phyloP scores from a whole-genome alignment of 2,888 invertebrate genomes.

The Elgonia sp. region DNA sequence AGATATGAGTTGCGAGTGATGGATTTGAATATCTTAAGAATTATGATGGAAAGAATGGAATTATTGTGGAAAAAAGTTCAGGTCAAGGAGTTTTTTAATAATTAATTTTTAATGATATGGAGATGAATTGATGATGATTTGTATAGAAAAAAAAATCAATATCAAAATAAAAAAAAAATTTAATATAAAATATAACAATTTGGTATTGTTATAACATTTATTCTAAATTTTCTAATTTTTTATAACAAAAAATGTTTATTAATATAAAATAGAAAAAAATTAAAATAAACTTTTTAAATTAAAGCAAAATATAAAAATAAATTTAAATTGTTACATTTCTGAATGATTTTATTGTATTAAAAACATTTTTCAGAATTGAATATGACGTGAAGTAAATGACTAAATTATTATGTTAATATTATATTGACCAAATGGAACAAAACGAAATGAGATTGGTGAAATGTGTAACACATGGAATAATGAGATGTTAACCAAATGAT shows the following conservation, averaged over 20 bases:
- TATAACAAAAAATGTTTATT: no score
- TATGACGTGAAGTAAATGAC: conserved; percentile 12
- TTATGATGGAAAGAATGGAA: not conserved
- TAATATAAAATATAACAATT: no score
- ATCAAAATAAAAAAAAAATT: not conserved
- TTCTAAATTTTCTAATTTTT: no score
- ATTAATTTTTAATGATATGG: not conserved
- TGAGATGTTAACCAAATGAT: conserved; percentile 13
- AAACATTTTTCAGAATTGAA: conserved; percentile 2
- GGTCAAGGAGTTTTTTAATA: not conserved
- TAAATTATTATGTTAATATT: not conserved
- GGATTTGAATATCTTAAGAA: conserved; percentile 34
- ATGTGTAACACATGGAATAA: conserved; percentile 14
- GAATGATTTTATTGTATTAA: not conserved
- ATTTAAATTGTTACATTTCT: no score
- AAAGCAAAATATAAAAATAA: not conserved
- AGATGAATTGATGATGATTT: no score
- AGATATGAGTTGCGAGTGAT: not conserved
- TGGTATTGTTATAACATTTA: no score
- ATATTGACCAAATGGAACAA: not conserved
- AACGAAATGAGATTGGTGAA: conserved; percentile 8
- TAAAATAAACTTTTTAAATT: no score
- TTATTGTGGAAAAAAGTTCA: not conserved
- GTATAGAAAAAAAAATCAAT: not conserved
- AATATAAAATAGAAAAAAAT: no score